Evolutionary conservation across 1,140 invertebrate species (phyloP).

Genomic region (Ptiloglossa arizonensis): DNA sequence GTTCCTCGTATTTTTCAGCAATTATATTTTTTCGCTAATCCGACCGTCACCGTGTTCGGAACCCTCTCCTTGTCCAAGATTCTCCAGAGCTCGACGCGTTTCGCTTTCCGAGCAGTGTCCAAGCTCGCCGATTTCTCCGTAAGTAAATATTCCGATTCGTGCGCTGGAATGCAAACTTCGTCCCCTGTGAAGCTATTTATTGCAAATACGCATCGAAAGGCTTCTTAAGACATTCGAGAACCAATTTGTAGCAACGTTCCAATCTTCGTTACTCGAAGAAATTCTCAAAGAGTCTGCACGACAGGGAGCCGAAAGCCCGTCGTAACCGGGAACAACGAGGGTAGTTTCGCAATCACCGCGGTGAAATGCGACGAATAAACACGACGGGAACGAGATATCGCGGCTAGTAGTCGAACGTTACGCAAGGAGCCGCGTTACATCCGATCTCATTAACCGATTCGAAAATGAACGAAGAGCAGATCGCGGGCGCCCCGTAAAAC

Average conservation of each 20-base stretch:
- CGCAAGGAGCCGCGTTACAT: not conserved
- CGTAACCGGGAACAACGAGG: not conserved
- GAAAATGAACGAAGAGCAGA: conserved; percentile 21
- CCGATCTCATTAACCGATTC: conserved; percentile 32
- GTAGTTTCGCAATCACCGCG: not conserved
- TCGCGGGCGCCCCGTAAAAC: not conserved
- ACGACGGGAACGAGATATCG: not conserved
- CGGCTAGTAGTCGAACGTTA: not conserved
- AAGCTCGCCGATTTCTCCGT: no score
- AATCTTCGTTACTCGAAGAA: not conserved
- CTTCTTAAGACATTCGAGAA: not conserved
- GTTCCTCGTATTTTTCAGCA: no score
- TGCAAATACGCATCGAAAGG: no score
- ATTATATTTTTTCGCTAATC: no score
- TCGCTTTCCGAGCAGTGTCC: no score
- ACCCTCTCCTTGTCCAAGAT: no score
- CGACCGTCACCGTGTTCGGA: no score
- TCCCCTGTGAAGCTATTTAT: not conserved
- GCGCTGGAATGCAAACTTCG: no score
- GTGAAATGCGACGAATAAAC: not conserved
- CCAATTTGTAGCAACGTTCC: conserved; percentile 9
- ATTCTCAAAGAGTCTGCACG: no score
- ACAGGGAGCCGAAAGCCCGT: not conserved
- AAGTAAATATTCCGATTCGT: no score
- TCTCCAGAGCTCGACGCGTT: no score